Evolutionary conservation across 2,888 invertebrate genomes (phyloP).

Genomic region (Diploptera punctata): DNA sequence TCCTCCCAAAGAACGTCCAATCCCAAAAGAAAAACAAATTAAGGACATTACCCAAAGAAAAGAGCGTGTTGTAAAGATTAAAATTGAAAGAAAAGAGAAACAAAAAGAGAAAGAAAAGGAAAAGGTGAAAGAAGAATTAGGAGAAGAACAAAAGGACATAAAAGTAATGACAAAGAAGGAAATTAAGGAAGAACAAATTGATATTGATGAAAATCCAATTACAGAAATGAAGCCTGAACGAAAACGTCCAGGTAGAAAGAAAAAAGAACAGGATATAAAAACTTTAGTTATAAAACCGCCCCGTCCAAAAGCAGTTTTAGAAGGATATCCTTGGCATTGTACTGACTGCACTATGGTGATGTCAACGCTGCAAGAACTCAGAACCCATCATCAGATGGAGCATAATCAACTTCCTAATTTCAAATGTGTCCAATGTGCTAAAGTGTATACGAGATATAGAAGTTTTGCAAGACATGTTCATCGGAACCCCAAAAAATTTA

Average conservation of each 20-base stretch:
- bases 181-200: not conserved
- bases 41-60: constrained; percentile 1
- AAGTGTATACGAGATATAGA: constrained; percentile 48
- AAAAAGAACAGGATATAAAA: constrained; percentile 14
- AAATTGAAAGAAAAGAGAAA: constrained; percentile 26
- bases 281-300: constrained; percentile 33
- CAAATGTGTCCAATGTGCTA: constrained; percentile 48
- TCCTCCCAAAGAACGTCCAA: constrained; percentile 12
- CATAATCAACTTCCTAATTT: constrained; percentile 48
- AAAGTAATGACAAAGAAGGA: not conserved
- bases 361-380: constrained; percentile 44
- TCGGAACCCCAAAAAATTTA: constrained; percentile 46
- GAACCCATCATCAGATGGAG: constrained; percentile 45
- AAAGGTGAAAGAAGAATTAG: not conserved
- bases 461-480: constrained; percentile 50
- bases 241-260: constrained; percentile 29
- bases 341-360: constrained; percentile 44
- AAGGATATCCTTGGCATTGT: constrained; percentile 48
- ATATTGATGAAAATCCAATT: not conserved
- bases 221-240: not conserved
- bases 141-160: constrained; percentile 1
- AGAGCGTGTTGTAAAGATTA: constrained; percentile 19
- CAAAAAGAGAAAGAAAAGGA: constrained; percentile 29
- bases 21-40: constrained; percentile 4
- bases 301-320: constrained; percentile 43